Percentiles rank a stretch among this genome's conserved stretches.
phyloP scores from a whole-genome alignment of 2,888 invertebrate species.

The Apotomis betuletana region DNA sequence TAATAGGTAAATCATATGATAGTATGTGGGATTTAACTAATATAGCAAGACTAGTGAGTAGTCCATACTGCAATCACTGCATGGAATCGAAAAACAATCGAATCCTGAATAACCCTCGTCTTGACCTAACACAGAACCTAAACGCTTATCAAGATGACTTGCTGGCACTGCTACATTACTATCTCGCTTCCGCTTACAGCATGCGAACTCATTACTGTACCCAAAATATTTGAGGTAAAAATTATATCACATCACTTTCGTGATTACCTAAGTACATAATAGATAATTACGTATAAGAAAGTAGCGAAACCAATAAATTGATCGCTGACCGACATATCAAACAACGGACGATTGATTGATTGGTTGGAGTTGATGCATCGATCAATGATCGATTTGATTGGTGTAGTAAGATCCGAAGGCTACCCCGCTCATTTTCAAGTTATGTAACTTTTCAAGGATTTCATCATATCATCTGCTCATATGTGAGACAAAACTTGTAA shows the following conservation, averaged over 20 bases:
- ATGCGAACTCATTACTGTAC: slow-evolving; percentile 51
- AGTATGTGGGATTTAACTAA: neutral
- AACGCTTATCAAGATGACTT: slow-evolving; percentile 16
- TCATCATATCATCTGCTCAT: neutral
- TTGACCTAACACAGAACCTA: slow-evolving; percentile 4
- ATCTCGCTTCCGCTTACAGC: slow-evolving; percentile 62
- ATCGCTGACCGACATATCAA: neutral
- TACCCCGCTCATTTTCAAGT: slow-evolving; percentile 15
- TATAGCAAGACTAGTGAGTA: slow-evolving; percentile 13
- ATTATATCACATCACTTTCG: slow-evolving; percentile 5
- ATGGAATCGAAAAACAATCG: slow-evolving; percentile 12
- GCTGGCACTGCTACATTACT: slow-evolving; percentile 11
- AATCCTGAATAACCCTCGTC: slow-evolving; percentile 1
- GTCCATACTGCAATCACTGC: slow-evolving; percentile 13
- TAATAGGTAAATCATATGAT: slow-evolving; percentile 30
- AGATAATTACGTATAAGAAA: neutral
- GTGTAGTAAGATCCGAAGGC: neutral
- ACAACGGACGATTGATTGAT: no score
- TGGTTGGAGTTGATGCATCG: neutral
- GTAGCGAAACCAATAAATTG: neutral
- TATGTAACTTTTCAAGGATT: neutral
- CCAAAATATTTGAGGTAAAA: slow-evolving; percentile 31
- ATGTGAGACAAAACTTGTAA: slow-evolving; percentile 13
- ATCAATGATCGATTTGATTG: neutral
- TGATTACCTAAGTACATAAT: slow-evolving; percentile 2